Evolutionary conservation across 2,888 invertebrate species (phyloP).

Genomic region (Eilema sororculum): DNA sequence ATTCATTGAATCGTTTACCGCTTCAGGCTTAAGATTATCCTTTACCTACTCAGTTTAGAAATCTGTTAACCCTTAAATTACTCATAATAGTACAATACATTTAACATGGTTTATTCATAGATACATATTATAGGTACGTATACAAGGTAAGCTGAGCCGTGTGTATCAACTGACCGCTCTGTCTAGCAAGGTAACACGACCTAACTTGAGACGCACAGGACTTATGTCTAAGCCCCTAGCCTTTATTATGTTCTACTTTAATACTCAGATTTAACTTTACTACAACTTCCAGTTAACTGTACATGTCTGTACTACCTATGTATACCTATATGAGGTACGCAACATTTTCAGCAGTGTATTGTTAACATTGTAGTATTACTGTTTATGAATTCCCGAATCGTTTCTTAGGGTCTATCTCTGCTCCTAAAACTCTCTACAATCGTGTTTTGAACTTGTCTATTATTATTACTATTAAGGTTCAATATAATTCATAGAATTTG

Average conservation of each 20-base stretch:
- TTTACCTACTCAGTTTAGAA: neutral
- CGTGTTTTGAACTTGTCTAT: too few relatives aligned
- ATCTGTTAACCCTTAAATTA: neutral
- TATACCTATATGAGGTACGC: neutral
- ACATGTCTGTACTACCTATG: neutral
- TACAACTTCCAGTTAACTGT: slow-evolving; percentile 47
- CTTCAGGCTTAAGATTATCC: neutral
- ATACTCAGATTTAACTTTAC: slow-evolving; percentile 69
- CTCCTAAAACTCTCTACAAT: too few relatives aligned
- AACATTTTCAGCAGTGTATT: neutral
- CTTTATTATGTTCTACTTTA: slow-evolving; percentile 72
- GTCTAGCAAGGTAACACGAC: slow-evolving; percentile 75
- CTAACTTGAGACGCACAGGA: slow-evolving; percentile 62
- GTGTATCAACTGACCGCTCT: slow-evolving; percentile 68
- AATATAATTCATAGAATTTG: too few relatives aligned
- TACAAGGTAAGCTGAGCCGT: slow-evolving; percentile 58
- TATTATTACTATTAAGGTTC: too few relatives aligned
- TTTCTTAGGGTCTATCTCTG: too few relatives aligned
- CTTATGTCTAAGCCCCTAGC: slow-evolving; percentile 69
- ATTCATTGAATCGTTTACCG: too few relatives aligned
- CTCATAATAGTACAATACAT: slow-evolving; percentile 12
- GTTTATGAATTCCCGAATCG: neutral
- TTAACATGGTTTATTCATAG: slow-evolving; percentile 4
- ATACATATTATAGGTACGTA: slow-evolving; percentile 27
- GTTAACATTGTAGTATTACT: neutral